Evolutionary conservation across 2,113 vertebrate genomes (phyloP), one percentile per base, ranked within the genome.

Genomic region (Chloroceryle aenea): DNA sequence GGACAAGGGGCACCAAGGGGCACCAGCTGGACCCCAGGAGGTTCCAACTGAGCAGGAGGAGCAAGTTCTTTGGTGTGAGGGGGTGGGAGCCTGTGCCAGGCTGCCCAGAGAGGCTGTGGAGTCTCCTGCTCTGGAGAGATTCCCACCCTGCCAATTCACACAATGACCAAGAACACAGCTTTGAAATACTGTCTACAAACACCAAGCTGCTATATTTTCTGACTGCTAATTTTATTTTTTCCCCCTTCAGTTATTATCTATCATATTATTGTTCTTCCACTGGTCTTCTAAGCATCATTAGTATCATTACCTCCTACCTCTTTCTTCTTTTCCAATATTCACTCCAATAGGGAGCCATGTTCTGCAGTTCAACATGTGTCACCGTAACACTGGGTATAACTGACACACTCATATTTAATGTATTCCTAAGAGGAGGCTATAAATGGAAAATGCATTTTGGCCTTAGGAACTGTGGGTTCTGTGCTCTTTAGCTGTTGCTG

Each of bases 391-490:
- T n/a, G 26, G 52, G 32, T 27, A 55, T 30, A 81, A 88, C 5
- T 27, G 71, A 72, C 11, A 21, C 2, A 12, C 38, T 67, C 52
- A n/a, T 30, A 78, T 82, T 86, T 87, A 42, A 86, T 68, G 81
- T 75, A 93, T 47, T 75, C 90, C 80, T 63, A 42, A 72, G 58
- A 89, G 62, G 5, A 79, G 17, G 45, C 52, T 85, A 34, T 63
- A 52, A 90, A 68, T 72, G 68, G 34, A 72, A 96, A 93, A 96
- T 26, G 30, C 85, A 66, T 86, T 90, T 87, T 76, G 86, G 78
- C 84, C 47, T 59, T 36, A 86, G 72, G 79, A 89, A 40, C 34
- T 47, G 29, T 8, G 26, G 43, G 43, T 48, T 92, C 85, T 74
- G 43, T 45, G 43, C 76, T 79, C 52, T 52, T 85, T 38, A 68